phyloP scores from a whole-genome alignment of 64 coral and sea anemone genomes.

The Cladopsammia gracilis region DNA sequence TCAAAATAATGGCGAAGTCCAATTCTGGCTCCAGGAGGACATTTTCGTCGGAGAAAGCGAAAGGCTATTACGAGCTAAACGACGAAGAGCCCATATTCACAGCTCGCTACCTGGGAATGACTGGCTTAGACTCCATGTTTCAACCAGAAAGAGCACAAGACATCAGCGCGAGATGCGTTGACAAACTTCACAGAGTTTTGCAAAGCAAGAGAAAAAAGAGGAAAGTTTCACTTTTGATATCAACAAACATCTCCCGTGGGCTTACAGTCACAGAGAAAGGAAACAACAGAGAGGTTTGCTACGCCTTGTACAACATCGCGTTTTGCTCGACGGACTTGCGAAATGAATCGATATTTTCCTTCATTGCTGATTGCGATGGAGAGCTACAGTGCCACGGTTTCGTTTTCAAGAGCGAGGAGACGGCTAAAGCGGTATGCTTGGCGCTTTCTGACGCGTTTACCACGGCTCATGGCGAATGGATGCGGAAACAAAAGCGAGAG shows the following conservation, averaged over 20 bases:
- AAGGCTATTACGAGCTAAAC: conserved; percentile 74
- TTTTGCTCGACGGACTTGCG: conserved; percentile 76
- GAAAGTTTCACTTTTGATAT: conserved; percentile 81
- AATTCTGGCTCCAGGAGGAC: conserved; percentile 24
- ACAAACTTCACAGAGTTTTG: conserved; percentile 45
- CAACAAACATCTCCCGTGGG: conserved; percentile 80
- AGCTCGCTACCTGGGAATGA: conserved; percentile 74
- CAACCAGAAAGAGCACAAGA: conserved; percentile 46
- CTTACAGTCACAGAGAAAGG: conserved; percentile 65
- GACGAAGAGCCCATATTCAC: conserved; percentile 74
- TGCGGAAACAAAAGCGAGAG: conserved; percentile 53
- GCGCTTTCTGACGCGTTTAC: conserved; percentile 78
- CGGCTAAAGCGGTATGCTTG: conserved; percentile 65
- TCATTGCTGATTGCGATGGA: conserved; percentile 75
- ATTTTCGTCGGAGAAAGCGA: conserved; percentile 72
- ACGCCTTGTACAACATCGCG: conserved; percentile 80
- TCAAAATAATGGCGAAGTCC: not conserved
- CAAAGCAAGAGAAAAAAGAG: conserved; percentile 24
- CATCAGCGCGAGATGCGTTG: conserved; percentile 39
- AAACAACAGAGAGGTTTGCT: conserved; percentile 47
- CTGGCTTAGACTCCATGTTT: conserved; percentile 30
- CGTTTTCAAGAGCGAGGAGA: conserved; percentile 64
- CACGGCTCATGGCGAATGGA: conserved; percentile 74
- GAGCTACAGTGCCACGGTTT: conserved; percentile 79
- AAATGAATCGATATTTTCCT: conserved; percentile 73